Conservation (phyloP, 1,140 invertebrate genomes). For the Achroia grisella region DNA sequence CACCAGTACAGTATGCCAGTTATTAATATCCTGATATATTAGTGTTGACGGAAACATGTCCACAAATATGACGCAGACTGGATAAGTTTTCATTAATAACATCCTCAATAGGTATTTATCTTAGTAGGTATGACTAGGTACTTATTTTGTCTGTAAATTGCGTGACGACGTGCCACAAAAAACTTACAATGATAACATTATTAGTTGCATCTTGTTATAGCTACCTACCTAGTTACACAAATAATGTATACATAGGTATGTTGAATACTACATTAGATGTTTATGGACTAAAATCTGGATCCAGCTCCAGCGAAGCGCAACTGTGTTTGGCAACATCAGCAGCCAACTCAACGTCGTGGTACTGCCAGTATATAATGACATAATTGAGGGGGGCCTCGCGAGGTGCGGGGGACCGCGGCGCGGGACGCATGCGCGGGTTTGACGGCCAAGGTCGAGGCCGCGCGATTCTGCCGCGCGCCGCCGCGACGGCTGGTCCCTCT, state of each 20-base stretch:
- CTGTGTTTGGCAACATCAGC: slow-evolving; percentile 57
- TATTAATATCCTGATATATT: too few species aligned
- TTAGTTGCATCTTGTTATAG: too few species aligned
- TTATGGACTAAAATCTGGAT: slow-evolving; percentile 32
- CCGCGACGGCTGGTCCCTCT: slow-evolving; percentile 49
- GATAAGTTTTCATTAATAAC: too few species aligned
- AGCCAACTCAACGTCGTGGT: slow-evolving; percentile 31
- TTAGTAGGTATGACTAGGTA: too few species aligned
- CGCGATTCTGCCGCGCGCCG: slow-evolving; percentile 65
- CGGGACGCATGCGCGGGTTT: slow-evolving; percentile 68
- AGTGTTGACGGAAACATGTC: too few species aligned
- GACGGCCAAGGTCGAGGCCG: slow-evolving; percentile 72
- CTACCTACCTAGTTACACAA: too few species aligned
- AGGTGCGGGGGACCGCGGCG: slow-evolving; percentile 28
- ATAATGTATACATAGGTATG: not conserved
- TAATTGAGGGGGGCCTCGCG: slow-evolving; percentile 51
- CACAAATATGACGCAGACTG: too few species aligned
- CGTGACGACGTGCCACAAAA: too few species aligned
- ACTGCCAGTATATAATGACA: slow-evolving; percentile 57
- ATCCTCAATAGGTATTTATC: too few species aligned
- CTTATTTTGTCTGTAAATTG: too few species aligned
- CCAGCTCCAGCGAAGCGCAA: slow-evolving; percentile 46
- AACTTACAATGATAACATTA: too few species aligned
- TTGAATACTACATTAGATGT: not conserved
- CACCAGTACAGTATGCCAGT: too few species aligned